Percentiles rank a stretch among this genome's conserved stretches.
Evolutionary conservation across 2,888 invertebrate genomes (phyloP).

Genomic region (Drosophila picticornis): DNA sequence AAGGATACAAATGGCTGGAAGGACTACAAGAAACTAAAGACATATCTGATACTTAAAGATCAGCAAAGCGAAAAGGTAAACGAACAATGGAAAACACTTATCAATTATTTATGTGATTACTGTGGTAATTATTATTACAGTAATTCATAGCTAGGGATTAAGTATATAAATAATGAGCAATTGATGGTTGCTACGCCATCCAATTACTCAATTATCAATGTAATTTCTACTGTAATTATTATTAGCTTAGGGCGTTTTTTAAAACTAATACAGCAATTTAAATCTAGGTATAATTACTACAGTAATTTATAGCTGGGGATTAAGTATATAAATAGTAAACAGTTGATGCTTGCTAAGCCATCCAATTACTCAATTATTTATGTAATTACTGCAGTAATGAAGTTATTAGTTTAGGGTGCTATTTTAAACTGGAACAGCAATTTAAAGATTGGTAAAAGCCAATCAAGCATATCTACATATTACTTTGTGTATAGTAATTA

Average conservation of each 20-base stretch:
- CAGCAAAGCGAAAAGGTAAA: constrained; percentile 82
- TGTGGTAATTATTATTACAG: not conserved
- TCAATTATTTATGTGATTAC: not conserved
- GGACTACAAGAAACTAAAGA: constrained; percentile 84
- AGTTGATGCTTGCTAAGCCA: not conserved
- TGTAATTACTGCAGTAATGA: not conserved
- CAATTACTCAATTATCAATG: not conserved
- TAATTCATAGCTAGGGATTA: not conserved
- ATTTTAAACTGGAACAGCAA: not conserved
- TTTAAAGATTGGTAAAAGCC: not conserved
- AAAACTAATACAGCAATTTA: too few relatives aligned
- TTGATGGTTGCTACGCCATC: not conserved
- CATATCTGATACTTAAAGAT: constrained; percentile 83
- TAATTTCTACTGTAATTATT: not conserved
- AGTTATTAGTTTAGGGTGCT: not conserved
- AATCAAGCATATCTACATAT: not conserved
- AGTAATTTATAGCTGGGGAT: not conserved
- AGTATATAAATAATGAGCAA: not conserved
- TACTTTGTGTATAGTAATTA: too few relatives aligned
- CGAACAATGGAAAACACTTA: not conserved
- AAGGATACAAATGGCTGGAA: constrained; percentile 82
- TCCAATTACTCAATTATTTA: not conserved
- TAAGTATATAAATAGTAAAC: not conserved
- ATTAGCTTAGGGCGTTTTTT: not conserved
- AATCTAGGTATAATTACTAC: not conserved